Base-by-base conservation (phyloP, 2,797 vertebrate species). In the Myotis daubentonii region DNA sequence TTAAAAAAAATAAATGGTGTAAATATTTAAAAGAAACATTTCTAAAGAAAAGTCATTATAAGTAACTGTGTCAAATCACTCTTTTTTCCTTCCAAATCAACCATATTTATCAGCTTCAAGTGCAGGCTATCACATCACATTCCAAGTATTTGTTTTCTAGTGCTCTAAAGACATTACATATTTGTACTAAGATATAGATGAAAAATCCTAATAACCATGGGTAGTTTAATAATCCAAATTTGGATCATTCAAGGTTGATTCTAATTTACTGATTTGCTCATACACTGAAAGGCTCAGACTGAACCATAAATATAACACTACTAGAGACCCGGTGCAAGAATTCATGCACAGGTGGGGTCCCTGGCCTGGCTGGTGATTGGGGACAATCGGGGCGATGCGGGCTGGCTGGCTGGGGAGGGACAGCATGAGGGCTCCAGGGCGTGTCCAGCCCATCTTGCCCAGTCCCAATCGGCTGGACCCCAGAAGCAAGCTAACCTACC, bases 11-110 rank as follows among this genome's bases (percentile, higher is more conserved):
- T 5, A 38, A 94, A n/a, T 82, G 41, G 33, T 49, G 28, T 91
- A 53, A 94, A 62, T 80, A 79, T 60, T 92, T 76, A 87, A 94
- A 94, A 74, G 70, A 49, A 93, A 89, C 62, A 92, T 78, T 95
- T 92, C 65, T 81, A 76, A 95, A 94, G 60, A 81, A 75, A 44
- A 93, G 49, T 78, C 68, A 93, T 83, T 38, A 75, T 6, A 87
- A 87, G 20, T 86, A 71, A 84, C 53, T 92, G 28, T 74, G 36
- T 82, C 60, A 91, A 87, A 94, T 88, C 47, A 76, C 47, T 75
- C 16, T 87, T 83, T 96, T 53, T 47, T 85, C 68, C 55, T 86
- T 93, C 84, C 28, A 91, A 89, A 94, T 92, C 53, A 91, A 80
- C 36, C 33, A 8, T 71, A 81, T 23, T 94, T 87, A 33, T 89